Base-by-base conservation (phyloP, 2,888 invertebrate species). In the Sphaeridia pumilis region DNA sequence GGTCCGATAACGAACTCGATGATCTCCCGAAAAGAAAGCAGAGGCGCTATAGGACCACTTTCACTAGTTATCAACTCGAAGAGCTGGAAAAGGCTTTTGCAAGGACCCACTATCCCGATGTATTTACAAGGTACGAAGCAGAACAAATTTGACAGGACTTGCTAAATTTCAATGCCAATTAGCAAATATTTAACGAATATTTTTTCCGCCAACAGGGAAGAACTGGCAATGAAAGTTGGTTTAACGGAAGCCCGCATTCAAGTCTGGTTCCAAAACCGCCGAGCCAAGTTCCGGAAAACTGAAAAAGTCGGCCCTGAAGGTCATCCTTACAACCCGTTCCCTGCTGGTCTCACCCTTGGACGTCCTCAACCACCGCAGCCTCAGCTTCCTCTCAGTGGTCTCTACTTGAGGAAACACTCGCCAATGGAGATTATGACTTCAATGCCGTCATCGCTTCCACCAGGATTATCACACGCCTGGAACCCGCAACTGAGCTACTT, bases 11-110 rank as follows among this genome's bases (percentile, higher is more conserved):
- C 14, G 60, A 53, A 14, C 17, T 56, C 31, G 56, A 56, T 44
- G 56, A 56, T 35, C 21, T 56, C 17, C 88, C 88, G 0, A 90
- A 90, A 71, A 75, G 90, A 61, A 92, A 92, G 69, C 92, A 92
- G 69, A 76, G 92, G 7, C 74, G 92, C 43, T 92, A 92, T 70
- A 76, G 92, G 60, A 92, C 92, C n/a, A 92, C 92, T 27, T 92
- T 92, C 72, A 90, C 92, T 43, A 88, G 88, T 68, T 90, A 87
- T 69, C 89, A 95, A 71, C 75, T 95, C 62, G 94, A 95, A 70
- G 94, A 95, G 71, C 72, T 95, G 66, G 94, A 95, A 73, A 94
- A 94, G 69, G 93, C 94, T 0, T 95, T 95, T 74, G 87, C 92
- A 2, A 83, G 93, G 69, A 95, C 95, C 14, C 95, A 95, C 72